Evolutionary conservation across 2,888 invertebrate species (phyloP).

Genomic region (Scaptomyza caliginosa): DNA sequence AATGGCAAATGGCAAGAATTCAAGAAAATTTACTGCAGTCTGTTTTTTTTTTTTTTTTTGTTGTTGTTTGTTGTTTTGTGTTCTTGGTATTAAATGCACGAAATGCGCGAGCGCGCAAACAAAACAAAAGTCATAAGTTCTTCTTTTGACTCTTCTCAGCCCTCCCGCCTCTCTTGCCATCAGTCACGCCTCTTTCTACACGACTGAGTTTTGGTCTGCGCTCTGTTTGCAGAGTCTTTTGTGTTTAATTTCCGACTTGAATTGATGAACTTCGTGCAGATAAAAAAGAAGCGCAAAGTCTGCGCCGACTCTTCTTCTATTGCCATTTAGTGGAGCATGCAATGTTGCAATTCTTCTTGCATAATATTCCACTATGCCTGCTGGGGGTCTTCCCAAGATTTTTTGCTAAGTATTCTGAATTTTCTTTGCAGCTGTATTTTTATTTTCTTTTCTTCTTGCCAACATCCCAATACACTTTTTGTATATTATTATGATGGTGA

Average conservation of each 20-base stretch:
- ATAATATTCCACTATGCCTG: slow-evolving; percentile 40
- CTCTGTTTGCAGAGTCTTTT: slow-evolving; percentile 41
- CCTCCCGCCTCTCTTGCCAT: not conserved
- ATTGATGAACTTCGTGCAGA: slow-evolving; percentile 78
- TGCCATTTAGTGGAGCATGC: slow-evolving; percentile 64
- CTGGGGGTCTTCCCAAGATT: slow-evolving; percentile 7
- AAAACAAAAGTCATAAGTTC: slow-evolving; percentile 44
- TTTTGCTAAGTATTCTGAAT: not conserved
- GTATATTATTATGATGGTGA: slow-evolving; percentile 42
- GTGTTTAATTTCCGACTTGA: slow-evolving; percentile 74
- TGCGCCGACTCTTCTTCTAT: slow-evolving; percentile 14
- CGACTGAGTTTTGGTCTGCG: slow-evolving; percentile 59
- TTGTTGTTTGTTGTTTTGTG: too few species aligned
- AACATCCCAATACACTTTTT: not conserved
- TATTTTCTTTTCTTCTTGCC: too few species aligned
- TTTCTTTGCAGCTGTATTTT: slow-evolving; percentile 23
- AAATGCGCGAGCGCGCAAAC: slow-evolving; percentile 47
- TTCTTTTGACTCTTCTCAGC: not conserved
- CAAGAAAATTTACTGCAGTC: slow-evolving; percentile 42
- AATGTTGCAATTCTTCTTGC: slow-evolving; percentile 72
- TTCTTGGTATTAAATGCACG: slow-evolving; percentile 58
- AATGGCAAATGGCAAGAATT: slow-evolving; percentile 38
- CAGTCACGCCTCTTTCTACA: slow-evolving; percentile 71
- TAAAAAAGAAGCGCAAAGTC: slow-evolving; percentile 38
- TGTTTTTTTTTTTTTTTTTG: slow-evolving; percentile 1